A percentile compares a stretch with the other conserved stretches of the same genome.
Evolutionary conservation across 2,888 invertebrate species (phyloP).

Genomic region (Cheilosia vulpina): DNA sequence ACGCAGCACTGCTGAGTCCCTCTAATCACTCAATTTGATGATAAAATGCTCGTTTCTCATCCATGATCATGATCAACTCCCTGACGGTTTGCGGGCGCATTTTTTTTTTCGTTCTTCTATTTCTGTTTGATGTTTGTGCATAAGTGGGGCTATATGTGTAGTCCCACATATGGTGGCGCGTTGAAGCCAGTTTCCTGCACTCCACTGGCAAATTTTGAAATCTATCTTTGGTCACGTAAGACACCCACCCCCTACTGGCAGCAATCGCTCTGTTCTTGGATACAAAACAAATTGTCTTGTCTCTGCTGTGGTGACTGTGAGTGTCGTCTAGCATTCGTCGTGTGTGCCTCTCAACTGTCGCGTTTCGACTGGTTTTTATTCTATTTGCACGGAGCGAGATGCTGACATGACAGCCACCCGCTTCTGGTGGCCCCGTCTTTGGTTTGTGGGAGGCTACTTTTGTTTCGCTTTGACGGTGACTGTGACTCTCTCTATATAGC

Average conservation of each 20-base stretch:
- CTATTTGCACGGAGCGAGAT: conserved; percentile 47
- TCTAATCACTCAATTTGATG: conserved; percentile 68
- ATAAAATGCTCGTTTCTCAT: conserved; percentile 38
- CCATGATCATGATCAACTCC: conserved; percentile 32
- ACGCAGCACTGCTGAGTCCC: neutral
- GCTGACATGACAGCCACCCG: conserved; percentile 65
- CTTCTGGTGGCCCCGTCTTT: conserved; percentile 48
- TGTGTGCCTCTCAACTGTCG: conserved; percentile 47
- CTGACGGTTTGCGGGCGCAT: conserved; percentile 41
- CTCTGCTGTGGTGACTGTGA: conserved; percentile 11
- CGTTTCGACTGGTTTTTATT: conserved; percentile 20
- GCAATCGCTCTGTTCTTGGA: conserved; percentile 17
- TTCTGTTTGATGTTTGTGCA: conserved; percentile 55
- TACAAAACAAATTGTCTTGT: conserved; percentile 58
- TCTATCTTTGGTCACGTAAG: conserved; percentile 62
- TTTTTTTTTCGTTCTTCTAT: conserved; percentile 60
- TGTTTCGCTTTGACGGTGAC: conserved; percentile 37
- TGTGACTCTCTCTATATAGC: conserved; percentile 6
- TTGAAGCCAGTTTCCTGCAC: conserved; percentile 42
- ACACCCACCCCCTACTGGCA: conserved; percentile 24
- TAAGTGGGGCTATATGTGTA: conserved; percentile 24
- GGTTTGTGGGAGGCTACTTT: conserved; percentile 34
- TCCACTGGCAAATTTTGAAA: conserved; percentile 43
- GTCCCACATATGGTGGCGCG: conserved; percentile 6
- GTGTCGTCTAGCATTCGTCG: conserved; percentile 56